These are phyloP conservation scores for Microctonus aethiopoides DNA, from an alignment of 2,888 invertebrate genomes.

Conservation along the genomic window DNA sequence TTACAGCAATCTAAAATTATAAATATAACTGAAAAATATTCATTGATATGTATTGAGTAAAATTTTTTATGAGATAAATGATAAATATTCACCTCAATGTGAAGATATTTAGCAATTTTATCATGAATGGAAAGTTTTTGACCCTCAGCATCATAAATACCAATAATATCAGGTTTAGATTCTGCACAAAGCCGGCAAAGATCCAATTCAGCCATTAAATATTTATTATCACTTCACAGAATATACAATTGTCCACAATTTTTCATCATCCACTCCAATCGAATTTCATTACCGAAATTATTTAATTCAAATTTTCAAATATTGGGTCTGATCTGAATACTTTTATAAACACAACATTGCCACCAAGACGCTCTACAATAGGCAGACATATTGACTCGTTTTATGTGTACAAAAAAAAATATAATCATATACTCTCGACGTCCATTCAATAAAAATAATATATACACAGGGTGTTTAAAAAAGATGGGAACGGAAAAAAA, in stretches of 20 bases:
- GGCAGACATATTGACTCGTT: slow-evolving; percentile 58
- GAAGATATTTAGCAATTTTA: slow-evolving; percentile 66
- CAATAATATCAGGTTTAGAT: slow-evolving; percentile 61
- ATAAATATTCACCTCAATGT: slow-evolving; percentile 62
- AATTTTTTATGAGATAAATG: background rate
- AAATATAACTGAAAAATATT: background rate
- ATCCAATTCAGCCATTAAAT: slow-evolving; percentile 54
- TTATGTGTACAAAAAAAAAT: background rate
- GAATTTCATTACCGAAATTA: background rate
- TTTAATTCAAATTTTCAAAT: background rate
- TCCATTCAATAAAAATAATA: too few species aligned
- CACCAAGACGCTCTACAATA: slow-evolving; percentile 50
- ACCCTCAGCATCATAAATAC: slow-evolving; percentile 67
- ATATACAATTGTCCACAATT: background rate
- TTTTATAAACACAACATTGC: slow-evolving; percentile 55
- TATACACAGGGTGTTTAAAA: too few species aligned
- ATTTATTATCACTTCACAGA: background rate
- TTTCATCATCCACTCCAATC: background rate
- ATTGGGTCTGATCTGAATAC: background rate
- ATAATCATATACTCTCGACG: background rate
- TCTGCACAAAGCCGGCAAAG: slow-evolving; percentile 68
- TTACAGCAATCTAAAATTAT: slow-evolving; percentile 58
- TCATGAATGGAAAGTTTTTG: slow-evolving; percentile 62
- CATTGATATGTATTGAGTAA: background rate
- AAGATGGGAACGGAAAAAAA: too few species aligned